Evolutionary conservation across 2,113 vertebrate species (phyloP).

Genomic region (Podarcis raffonei): DNA sequence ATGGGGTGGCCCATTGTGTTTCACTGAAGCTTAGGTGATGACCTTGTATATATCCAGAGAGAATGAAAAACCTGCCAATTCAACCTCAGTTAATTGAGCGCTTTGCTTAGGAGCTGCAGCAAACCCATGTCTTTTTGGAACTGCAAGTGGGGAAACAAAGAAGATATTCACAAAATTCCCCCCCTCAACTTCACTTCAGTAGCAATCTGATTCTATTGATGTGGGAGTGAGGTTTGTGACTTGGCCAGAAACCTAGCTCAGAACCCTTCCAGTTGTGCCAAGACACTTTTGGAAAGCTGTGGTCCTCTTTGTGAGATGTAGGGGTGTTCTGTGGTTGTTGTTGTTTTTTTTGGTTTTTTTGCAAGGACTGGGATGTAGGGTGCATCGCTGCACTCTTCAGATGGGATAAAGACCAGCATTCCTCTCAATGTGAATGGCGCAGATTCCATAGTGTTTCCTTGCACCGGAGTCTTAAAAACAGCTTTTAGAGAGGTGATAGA

Average conservation of each 20-base stretch:
- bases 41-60: constrained; percentile 5
- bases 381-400: neutral
- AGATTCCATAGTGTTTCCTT: constrained; percentile 48
- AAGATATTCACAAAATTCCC: constrained; percentile 23
- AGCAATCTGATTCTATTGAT: constrained; percentile 54
- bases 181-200: constrained; percentile 44
- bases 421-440: constrained; percentile 49
- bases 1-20: no score
- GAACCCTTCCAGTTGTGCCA: constrained; percentile 58
- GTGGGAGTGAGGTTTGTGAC: constrained; percentile 59
- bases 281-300: constrained; percentile 42
- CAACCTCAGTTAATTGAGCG: constrained; percentile 20
- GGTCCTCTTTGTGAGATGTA: constrained; percentile 33
- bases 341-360: neutral
- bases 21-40: neutral
- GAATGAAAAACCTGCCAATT: constrained; percentile 15
- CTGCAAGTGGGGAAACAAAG: neutral
- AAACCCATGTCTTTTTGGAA: constrained; percentile 42
- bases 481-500: neutral
- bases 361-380: neutral
- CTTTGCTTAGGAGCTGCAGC: constrained; percentile 36
- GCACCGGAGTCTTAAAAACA: constrained; percentile 30
- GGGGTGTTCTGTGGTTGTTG: constrained; percentile 8
- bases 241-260: constrained; percentile 50
- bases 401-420: constrained; percentile 48